Percentiles rank a stretch among this genome's conserved stretches.
phyloP scores from a whole-genome alignment of 2,888 invertebrate species.

The Chesias legatella region DNA sequence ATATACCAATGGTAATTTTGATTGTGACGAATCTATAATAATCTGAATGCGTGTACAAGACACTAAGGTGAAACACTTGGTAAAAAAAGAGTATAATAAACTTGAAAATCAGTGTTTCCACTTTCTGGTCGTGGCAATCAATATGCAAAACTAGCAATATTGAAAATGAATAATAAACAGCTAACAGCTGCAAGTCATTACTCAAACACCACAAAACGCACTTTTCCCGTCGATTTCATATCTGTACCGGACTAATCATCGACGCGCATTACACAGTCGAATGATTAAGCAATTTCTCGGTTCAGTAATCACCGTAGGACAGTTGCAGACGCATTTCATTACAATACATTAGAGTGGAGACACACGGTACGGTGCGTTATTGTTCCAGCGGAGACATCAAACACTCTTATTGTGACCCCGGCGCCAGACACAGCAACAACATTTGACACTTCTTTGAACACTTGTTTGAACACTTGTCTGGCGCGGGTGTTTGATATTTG shows the following conservation, averaged over 20 bases:
- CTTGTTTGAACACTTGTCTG: no score
- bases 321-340: conserved; percentile 66
- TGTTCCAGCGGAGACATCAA: background rate
- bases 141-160: no score
- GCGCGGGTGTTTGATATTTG: no score
- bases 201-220: conserved; percentile 31
- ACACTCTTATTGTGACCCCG: background rate
- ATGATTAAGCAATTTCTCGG: conserved; percentile 76
- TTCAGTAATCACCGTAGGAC: conserved; percentile 54
- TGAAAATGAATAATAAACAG: conserved; percentile 1
- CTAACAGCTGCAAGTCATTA: conserved; percentile 23
- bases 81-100: no score
- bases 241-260: conserved; percentile 66
- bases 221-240: conserved; percentile 64
- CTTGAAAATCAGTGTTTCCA: no score
- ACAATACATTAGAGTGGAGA: conserved; percentile 42
- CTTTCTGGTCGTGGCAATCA: no score
- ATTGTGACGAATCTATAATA: no score
- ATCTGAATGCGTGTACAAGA: no score
- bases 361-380: conserved; percentile 4
- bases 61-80: no score
- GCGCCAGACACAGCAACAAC: no score
- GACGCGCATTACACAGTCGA: conserved; percentile 64
- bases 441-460: no score
- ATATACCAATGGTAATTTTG: no score